These are phyloP conservation scores for Hippolais icterina DNA, from an alignment of 2,113 vertebrate species.

Conservation along the genomic window DNA sequence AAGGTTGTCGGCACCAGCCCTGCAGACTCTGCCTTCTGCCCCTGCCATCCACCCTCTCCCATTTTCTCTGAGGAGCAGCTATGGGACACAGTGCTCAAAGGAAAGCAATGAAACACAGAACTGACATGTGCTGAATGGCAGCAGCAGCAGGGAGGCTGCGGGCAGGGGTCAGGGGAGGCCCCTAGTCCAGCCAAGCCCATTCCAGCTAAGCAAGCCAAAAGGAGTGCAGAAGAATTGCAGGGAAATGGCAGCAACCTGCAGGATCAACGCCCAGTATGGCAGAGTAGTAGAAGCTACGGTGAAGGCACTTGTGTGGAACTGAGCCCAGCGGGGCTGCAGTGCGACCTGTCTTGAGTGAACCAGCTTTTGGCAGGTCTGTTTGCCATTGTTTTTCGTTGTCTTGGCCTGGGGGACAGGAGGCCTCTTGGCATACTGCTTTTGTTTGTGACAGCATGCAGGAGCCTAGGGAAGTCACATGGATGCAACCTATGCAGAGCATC, in stretches of 20 bases:
- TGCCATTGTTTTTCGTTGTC: background rate
- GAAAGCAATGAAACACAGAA: background rate
- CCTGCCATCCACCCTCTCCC: background rate
- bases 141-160: background rate
- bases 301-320: background rate
- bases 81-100: background rate
- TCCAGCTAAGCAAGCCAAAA: background rate
- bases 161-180: too few relatives aligned
- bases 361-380: background rate
- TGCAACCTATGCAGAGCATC: background rate
- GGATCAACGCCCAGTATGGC: too few relatives aligned
- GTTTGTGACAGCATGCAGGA: accelerated
- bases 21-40: background rate
- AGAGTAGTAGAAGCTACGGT: accelerated
- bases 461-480: background rate
- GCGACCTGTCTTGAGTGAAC: accelerated
- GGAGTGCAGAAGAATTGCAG: background rate
- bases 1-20: background rate
- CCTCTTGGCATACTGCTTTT: background rate
- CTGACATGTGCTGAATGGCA: background rate
- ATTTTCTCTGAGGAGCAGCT: accelerated
- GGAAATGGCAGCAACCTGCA: background rate
- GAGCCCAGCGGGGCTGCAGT: background rate
- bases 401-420: background rate
- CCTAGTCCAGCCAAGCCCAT: background rate